These are phyloP conservation scores for Hipparchia sbordonii DNA, from an alignment of 2,888 invertebrate species.

Conservation along the genomic window DNA sequence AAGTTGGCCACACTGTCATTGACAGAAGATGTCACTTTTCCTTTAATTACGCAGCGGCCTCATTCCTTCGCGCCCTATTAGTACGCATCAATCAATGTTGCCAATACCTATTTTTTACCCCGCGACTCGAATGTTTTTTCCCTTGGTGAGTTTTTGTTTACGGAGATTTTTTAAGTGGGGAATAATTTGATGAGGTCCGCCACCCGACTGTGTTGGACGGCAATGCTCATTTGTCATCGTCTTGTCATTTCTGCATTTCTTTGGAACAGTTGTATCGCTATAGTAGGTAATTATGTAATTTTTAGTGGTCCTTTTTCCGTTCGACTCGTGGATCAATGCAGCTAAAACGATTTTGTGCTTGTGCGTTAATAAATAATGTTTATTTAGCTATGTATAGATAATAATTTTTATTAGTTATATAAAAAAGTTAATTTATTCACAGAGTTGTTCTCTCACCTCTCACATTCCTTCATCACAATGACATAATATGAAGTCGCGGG, in stretches of 20 bases:
- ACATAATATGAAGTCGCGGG: no score
- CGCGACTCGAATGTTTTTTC: conserved; percentile 68
- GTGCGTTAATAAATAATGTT: background rate
- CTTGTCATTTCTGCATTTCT: conserved; percentile 83
- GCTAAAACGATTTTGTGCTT: background rate
- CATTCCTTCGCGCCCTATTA: conserved; percentile 83
- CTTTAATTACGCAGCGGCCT: conserved; percentile 79
- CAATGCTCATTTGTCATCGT: conserved; percentile 82
- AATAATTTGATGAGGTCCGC: conserved; percentile 83
- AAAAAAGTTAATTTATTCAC: background rate
- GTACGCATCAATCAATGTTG: conserved; percentile 83
- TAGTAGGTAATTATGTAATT: conserved; percentile 76
- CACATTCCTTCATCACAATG: no score
- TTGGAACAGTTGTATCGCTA: conserved; percentile 77
- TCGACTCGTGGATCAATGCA: conserved; percentile 39
- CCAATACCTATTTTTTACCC: conserved; percentile 82
- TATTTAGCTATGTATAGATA: background rate
- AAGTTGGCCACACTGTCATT: conserved; percentile 66
- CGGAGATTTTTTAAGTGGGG: conserved; percentile 81
- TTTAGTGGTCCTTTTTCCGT: conserved; percentile 71
- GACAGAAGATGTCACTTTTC: conserved; percentile 82
- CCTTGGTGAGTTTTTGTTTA: conserved; percentile 78
- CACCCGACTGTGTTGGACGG: conserved; percentile 79
- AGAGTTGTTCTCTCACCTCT: background rate
- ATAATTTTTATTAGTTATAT: background rate